A percentile compares a stretch with the other conserved stretches of the same genome.
Evolutionary conservation across 1,140 invertebrate genomes (phyloP).

Genomic region (Calephelis nemesis): DNA sequence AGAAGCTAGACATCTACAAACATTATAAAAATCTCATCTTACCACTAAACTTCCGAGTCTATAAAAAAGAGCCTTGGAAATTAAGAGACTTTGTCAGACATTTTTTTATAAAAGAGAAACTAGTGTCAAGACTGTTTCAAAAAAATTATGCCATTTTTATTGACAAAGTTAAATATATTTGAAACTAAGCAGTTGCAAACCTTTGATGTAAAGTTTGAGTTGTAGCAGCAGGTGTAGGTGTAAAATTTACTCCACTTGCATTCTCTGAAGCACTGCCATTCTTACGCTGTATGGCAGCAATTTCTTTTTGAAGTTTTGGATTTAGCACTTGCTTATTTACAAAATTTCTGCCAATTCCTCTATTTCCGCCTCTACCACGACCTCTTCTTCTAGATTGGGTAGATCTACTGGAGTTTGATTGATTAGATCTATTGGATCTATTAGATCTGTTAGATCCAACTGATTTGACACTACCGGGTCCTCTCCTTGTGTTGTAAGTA

Average conservation of each 20-base stretch:
- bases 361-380: constrained; percentile 49
- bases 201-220: constrained; percentile 66
- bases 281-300: constrained; percentile 69
- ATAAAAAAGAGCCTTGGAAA: too few species aligned
- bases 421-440: constrained; percentile 54
- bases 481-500: constrained; percentile 52
- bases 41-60: too few species aligned
- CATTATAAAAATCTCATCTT: too few species aligned
- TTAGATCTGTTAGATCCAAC: constrained; percentile 58
- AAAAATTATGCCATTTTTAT: background rate
- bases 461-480: constrained; percentile 66
- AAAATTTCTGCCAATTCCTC: constrained; percentile 65
- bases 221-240: constrained; percentile 62
- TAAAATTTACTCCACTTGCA: constrained; percentile 58
- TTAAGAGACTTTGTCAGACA: too few species aligned
- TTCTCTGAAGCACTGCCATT: constrained; percentile 37
- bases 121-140: too few species aligned
- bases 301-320: constrained; percentile 66
- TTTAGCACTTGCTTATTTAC: constrained; percentile 64
- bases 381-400: constrained; percentile 54
- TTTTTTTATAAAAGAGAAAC: too few species aligned
- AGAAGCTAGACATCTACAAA: too few species aligned
- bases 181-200: constrained; percentile 47
- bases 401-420: constrained; percentile 50
- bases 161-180: background rate